Conservation (phyloP, 2,888 invertebrate species). For the Lysandra coridon region DNA sequence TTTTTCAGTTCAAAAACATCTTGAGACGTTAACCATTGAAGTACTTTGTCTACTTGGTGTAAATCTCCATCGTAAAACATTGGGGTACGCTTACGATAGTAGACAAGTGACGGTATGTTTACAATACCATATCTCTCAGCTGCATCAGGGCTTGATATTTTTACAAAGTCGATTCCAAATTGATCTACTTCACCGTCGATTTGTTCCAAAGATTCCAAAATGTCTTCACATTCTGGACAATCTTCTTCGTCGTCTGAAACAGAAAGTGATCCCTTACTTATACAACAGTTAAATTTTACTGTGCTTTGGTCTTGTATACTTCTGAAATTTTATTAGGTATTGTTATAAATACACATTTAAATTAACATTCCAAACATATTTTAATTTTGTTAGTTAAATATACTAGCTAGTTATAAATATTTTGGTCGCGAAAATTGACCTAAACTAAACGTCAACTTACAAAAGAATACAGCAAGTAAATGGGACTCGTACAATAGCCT, state of each 20-base stretch:
- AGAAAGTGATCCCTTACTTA: not conserved
- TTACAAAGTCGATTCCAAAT: slow-evolving; percentile 96
- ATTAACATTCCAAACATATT: not conserved
- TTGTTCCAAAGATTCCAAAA: slow-evolving; percentile 93
- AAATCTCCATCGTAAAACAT: slow-evolving; percentile 94
- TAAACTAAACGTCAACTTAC: slow-evolving; percentile 73
- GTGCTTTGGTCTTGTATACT: not conserved
- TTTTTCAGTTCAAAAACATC: slow-evolving; percentile 97
- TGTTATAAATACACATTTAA: not conserved
- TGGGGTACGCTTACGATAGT: slow-evolving; percentile 91
- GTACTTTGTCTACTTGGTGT: slow-evolving; percentile 90
- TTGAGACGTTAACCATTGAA: slow-evolving; percentile 95
- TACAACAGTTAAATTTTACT: not conserved
- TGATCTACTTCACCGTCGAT: slow-evolving; percentile 97
- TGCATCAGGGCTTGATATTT: slow-evolving; percentile 90
- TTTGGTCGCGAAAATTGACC: slow-evolving; percentile 13
- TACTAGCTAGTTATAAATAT: slow-evolving; percentile 12
- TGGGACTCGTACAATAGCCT: slow-evolving; percentile 92
- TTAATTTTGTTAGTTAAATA: not conserved
- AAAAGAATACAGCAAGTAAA: slow-evolving; percentile 94
- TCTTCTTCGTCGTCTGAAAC: slow-evolving; percentile 87
- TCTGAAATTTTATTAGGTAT: not conserved
- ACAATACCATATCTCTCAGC: slow-evolving; percentile 91
- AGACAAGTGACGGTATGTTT: slow-evolving; percentile 91
- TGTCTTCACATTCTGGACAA: slow-evolving; percentile 94